phyloP scores from a whole-genome alignment of 2,888 invertebrate genomes.

The Ochlodes sylvanus region DNA sequence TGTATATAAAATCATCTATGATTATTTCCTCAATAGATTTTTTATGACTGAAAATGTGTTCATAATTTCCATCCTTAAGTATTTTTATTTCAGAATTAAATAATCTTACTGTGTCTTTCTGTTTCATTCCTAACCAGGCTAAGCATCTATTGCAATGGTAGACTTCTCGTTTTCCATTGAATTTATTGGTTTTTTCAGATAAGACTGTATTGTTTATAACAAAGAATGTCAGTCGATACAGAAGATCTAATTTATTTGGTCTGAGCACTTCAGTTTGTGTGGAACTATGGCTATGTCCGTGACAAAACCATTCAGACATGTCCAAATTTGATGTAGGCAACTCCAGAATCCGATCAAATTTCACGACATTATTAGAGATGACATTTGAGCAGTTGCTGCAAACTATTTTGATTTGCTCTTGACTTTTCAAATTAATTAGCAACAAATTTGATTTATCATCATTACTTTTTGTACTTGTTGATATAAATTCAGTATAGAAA shows the following conservation, averaged over 20 bases:
- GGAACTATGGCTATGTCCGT: slow-evolving; percentile 62
- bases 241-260: slow-evolving; percentile 82
- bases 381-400: slow-evolving; percentile 75
- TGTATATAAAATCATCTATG: slow-evolving; percentile 81
- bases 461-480: slow-evolving; percentile 51
- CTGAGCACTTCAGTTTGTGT: slow-evolving; percentile 57
- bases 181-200: slow-evolving; percentile 72
- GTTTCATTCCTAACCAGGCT: slow-evolving; percentile 83
- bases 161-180: slow-evolving; percentile 73
- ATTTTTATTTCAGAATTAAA: slow-evolving; percentile 85
- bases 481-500: slow-evolving; percentile 74
- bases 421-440: slow-evolving; percentile 61
- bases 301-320: slow-evolving; percentile 88
- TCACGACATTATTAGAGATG: slow-evolving; percentile 72
- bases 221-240: slow-evolving; percentile 85
- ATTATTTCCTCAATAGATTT: slow-evolving; percentile 53
- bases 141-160: slow-evolving; percentile 85
- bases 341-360: slow-evolving; percentile 86
- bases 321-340: slow-evolving; percentile 86
- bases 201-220: slow-evolving; percentile 72
- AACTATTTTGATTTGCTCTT: slow-evolving; percentile 63
- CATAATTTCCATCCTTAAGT: slow-evolving; percentile 54
- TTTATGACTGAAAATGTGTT: slow-evolving; percentile 61
- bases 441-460: slow-evolving; percentile 54
- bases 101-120: slow-evolving; percentile 74